Conservation (phyloP, 92 coral and sea anemone species). For the Siderastrea siderea region DNA sequence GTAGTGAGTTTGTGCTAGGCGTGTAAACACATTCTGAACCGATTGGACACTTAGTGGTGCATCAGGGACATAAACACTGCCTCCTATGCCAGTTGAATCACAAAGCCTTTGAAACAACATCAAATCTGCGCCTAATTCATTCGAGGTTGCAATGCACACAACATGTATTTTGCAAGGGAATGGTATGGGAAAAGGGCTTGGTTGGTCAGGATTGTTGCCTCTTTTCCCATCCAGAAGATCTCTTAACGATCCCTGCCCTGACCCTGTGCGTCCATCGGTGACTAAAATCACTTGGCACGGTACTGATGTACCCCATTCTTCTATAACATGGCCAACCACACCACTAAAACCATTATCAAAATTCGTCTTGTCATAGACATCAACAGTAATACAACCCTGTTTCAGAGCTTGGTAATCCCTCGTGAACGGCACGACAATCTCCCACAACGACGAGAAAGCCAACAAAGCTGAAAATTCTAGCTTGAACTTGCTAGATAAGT, state of each 20-base stretch:
- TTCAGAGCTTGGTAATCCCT: constrained; percentile 96
- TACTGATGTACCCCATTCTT: constrained; percentile 99
- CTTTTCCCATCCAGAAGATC: constrained; percentile 86
- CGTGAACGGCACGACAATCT: constrained; percentile 98
- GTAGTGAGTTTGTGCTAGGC: constrained; percentile 93
- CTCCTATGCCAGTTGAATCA: constrained; percentile 91
- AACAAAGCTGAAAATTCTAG: constrained; percentile 96
- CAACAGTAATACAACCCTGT: constrained; percentile 98
- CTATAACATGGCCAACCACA: constrained; percentile 95
- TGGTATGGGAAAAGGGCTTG: constrained; percentile 88
- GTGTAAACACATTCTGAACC: constrained; percentile 87
- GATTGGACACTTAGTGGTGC: constrained; percentile 83
- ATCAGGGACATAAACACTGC: constrained; percentile 95
- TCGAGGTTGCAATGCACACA: constrained; percentile 79
- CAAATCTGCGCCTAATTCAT: constrained; percentile 74
- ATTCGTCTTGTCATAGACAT: constrained; percentile 93
- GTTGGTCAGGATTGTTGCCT: constrained; percentile 72
- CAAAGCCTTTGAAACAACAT: constrained; percentile 90
- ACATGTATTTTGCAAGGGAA: constrained; percentile 96
- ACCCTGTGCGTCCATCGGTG: constrained; percentile 94
- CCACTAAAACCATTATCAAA: constrained; percentile 97
- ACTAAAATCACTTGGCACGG: constrained; percentile 94
- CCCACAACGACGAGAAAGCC: constrained; percentile 99
- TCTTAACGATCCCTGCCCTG: constrained; percentile 85
- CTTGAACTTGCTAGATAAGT: constrained; percentile 86